These are phyloP conservation scores for Lipophrys pholis DNA, from an alignment of 2,113 vertebrate genomes.

Conservation along the genomic window DNA sequence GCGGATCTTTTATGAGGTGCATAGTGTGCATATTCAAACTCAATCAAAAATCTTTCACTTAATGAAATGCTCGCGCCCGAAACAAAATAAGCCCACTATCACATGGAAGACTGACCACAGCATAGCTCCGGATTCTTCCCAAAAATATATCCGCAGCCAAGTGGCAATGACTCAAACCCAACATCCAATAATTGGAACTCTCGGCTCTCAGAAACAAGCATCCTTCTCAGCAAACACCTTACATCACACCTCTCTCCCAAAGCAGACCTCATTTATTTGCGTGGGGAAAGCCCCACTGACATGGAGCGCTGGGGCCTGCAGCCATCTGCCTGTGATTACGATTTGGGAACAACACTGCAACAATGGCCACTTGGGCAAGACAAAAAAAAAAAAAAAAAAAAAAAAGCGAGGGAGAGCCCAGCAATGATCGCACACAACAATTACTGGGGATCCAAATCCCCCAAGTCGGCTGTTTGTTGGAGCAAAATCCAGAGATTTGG, in stretches of 20 bases:
- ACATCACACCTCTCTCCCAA: conserved; percentile 57
- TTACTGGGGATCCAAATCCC: conserved; percentile 71
- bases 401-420: conserved; percentile 65
- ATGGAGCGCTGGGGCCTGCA: conserved; percentile 28
- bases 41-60: not conserved
- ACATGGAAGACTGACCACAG: not conserved
- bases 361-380: conserved; percentile 65
- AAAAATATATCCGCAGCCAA: conserved; percentile 15
- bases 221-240: conserved; percentile 40
- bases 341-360: conserved; percentile 65
- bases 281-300: conserved; percentile 65
- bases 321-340: conserved; percentile 78
- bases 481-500: conserved; percentile 72
- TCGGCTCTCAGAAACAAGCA: conserved; percentile 22
- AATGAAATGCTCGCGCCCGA: not conserved
- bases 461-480: conserved; percentile 59
- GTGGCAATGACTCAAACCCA: conserved; percentile 15
- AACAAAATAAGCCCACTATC: not conserved
- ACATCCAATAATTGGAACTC: conserved; percentile 8
- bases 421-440: conserved; percentile 68
- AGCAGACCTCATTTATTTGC: conserved; percentile 42
- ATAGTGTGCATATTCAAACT: not conserved
- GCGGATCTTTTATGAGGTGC: not conserved
- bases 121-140: not conserved
- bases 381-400: conserved; percentile 8